These are phyloP conservation scores for Clinocottus analis DNA, from an alignment of 2,113 vertebrate species.

Conservation along the genomic window DNA sequence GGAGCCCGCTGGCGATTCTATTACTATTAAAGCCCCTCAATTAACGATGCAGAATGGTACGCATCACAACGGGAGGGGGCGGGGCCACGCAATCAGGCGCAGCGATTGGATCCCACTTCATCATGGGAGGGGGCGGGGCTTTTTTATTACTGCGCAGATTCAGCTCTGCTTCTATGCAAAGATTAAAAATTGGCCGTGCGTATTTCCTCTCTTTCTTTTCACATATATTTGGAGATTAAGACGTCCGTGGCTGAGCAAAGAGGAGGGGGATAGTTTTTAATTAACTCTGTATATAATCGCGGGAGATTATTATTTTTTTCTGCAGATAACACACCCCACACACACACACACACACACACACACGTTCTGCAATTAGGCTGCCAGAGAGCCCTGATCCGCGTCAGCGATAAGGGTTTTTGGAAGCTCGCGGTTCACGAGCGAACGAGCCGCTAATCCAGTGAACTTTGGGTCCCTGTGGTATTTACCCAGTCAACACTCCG, in stretches of 20 bases:
- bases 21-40: constrained; percentile 65
- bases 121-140: constrained; percentile 11
- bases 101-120: constrained; percentile 52
- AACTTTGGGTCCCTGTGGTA: constrained; percentile 33
- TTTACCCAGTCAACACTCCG: constrained; percentile 64
- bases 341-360: neutral
- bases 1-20: constrained; percentile 69
- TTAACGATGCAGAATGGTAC: constrained; percentile 77
- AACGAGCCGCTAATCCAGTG: constrained; percentile 57
- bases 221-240: constrained; percentile 49
- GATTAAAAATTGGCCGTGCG: neutral
- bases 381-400: constrained; percentile 36
- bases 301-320: constrained; percentile 26
- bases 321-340: constrained; percentile 17
- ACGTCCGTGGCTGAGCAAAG: constrained; percentile 30
- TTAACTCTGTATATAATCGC: constrained; percentile 63
- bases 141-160: neutral
- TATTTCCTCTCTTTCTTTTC: constrained; percentile 17
- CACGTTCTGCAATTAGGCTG: constrained; percentile 37
- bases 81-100: constrained; percentile 58
- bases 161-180: neutral
- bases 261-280: constrained; percentile 52
- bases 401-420: constrained; percentile 41
- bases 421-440: constrained; percentile 37
- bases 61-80: constrained; percentile 64